These are phyloP conservation scores for Helogale parvula DNA, from an alignment of 2,113 vertebrate species.

Conservation along the genomic window DNA sequence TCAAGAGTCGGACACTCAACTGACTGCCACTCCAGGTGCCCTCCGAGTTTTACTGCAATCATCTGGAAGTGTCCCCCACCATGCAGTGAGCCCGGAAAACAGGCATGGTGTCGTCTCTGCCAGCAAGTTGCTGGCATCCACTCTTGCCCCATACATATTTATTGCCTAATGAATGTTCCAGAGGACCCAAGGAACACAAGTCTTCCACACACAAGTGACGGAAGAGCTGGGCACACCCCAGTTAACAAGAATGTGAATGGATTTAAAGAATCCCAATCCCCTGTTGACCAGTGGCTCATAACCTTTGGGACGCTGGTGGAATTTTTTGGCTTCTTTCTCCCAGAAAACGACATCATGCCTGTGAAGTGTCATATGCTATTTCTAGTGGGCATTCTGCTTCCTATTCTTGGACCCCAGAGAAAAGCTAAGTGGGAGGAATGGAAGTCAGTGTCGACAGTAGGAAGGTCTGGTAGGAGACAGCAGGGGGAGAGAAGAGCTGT, in stretches of 20 bases:
- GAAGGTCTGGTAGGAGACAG: not conserved
- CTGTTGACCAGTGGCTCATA: not conserved
- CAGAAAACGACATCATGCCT: not conserved
- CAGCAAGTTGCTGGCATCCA: not conserved
- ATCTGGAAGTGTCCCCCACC: not conserved
- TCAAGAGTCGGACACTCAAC: too few relatives aligned
- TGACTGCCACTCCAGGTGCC: too few relatives aligned
- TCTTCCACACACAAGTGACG: not conserved
- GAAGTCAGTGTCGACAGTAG: not conserved
- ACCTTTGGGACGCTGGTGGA: not conserved
- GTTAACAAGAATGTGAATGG: conserved; percentile 22
- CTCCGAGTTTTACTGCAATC: not conserved
- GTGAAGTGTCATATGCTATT: not conserved
- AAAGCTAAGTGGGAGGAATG: not conserved
- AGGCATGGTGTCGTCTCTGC: not conserved
- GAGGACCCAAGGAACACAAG: not conserved
- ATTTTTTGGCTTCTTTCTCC: not conserved
- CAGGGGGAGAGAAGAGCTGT: not conserved
- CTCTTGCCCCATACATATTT: not conserved
- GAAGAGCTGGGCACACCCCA: not conserved
- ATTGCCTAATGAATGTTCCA: not conserved
- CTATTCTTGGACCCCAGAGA: not conserved
- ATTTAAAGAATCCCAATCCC: conserved; percentile 19
- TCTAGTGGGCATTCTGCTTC: not conserved
- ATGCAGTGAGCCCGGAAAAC: not conserved